Evolutionary conservation across 2,797 vertebrate genomes (phyloP).

Genomic region (Sebastes kiyomatsui): DNA sequence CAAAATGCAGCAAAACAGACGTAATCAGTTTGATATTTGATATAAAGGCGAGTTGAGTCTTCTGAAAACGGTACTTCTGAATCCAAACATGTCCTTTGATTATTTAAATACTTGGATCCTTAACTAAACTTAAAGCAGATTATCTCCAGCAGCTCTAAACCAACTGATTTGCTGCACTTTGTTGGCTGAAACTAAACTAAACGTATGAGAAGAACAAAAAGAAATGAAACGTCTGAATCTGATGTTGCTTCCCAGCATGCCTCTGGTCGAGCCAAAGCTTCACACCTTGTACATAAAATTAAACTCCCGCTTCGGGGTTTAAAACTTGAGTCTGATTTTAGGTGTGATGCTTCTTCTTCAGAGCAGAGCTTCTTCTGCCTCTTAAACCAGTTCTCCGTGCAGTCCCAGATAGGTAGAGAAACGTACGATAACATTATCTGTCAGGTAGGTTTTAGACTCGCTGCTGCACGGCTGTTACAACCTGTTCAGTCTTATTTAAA

Average conservation of each 20-base stretch:
- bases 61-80: background rate
- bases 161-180: background rate
- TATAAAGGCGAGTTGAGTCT: background rate
- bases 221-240: background rate
- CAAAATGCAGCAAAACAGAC: background rate
- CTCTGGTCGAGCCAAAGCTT: background rate
- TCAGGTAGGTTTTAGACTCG: background rate
- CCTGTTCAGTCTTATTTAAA: background rate
- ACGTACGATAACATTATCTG: background rate
- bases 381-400: background rate
- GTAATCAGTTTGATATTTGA: too few relatives aligned
- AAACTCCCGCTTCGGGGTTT: background rate
- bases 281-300: background rate
- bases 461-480: background rate
- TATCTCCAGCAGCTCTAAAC: background rate
- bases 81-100: background rate
- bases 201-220: background rate
- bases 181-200: background rate
- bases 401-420: background rate
- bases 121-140: background rate
- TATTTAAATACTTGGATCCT: background rate
- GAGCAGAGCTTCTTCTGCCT: background rate
- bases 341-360: background rate
- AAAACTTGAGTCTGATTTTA: background rate
- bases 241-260: background rate